A percentile compares a stretch with the other conserved stretches of the same genome.
phyloP scores from a whole-genome alignment of 1,140 invertebrate species.

The Penaeus japonicus region DNA sequence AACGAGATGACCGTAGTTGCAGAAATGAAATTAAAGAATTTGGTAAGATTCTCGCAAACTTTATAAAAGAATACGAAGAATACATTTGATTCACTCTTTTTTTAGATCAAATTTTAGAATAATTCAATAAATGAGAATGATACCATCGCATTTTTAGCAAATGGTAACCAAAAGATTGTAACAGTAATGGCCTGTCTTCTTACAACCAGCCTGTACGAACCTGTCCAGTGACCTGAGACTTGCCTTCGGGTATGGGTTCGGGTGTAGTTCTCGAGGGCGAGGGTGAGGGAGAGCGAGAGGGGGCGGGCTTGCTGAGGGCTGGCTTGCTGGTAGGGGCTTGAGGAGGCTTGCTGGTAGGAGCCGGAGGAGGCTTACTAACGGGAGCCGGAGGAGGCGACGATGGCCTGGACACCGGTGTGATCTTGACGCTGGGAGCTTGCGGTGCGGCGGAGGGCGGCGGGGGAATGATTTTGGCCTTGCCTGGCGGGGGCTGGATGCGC shows the following conservation, averaged over 20 bases:
- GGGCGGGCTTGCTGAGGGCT: background rate
- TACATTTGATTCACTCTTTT: no score
- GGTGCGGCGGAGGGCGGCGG: background rate
- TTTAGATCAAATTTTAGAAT: no score
- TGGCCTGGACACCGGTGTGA: background rate
- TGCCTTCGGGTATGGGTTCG: constrained; percentile 8
- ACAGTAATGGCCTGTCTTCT: background rate
- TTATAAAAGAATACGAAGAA: no score
- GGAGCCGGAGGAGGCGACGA: background rate
- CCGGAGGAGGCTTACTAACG: background rate
- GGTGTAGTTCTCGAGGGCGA: background rate
- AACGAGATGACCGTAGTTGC: no score
- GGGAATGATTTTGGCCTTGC: background rate
- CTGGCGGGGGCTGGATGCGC: background rate
- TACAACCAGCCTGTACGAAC: constrained; percentile 34
- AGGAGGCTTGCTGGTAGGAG: background rate
- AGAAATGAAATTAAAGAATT: no score
- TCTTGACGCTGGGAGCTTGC: no score
- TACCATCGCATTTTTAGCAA: no score
- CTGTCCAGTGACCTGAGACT: constrained; percentile 11
- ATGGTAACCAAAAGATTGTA: no score
- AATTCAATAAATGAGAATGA: background rate
- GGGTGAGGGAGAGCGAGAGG: background rate
- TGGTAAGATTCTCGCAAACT: no score
- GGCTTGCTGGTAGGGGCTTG: background rate